Base-by-base conservation (phyloP, 2,888 invertebrate species). In the Polietes domitor region DNA sequence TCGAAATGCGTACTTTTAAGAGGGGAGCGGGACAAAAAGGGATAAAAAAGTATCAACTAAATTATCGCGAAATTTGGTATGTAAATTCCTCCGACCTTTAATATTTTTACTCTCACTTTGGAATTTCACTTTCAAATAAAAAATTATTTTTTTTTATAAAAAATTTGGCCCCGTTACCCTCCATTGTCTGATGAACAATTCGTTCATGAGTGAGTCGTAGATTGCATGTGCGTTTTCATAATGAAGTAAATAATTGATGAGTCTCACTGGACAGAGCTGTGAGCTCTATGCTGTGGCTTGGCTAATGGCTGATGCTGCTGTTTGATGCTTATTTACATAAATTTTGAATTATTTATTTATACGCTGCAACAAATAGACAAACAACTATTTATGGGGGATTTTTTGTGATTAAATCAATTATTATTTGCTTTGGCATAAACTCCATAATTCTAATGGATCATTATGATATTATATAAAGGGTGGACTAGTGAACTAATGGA, bases 231-330 rank as follows among this genome's bases (percentile, higher is more conserved):
- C 4, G 21, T 72, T 74, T 74, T n/a, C n/a, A 58, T 43, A 74
- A 74, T 61, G 3, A 75, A 65, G 63, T 65, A 47, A 26, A 65
- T 75, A 75, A 75, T 65, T 24, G 63, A 75, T 75, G 5, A 19
- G 28, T 19, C 21, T 41, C 9, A 19, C 28, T 3, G 28, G 12
- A 9, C 9, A 32, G n/a, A 47, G 15, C 24, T 55, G 1, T 55
- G 21, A 21, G 2, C 21, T 50, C 5, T 21, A 12, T n/a, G 12
- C 37, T 9, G 37, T 37, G 37, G 3, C 7, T 32, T 32, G 32
- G 32, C 37, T n/a, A n/a, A 37, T 7, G 37, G 53, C 24, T 2
- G 10, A 9, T 21, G 10, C 21, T 28, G 58, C 50, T 70, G 26
- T 47, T 26, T 26, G 19, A 9, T 9, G 43, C 26, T 47, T 50